A percentile compares a stretch with the other conserved stretches of the same genome.
phyloP scores from a whole-genome alignment of 2,113 vertebrate species.

The Calypte anna region DNA sequence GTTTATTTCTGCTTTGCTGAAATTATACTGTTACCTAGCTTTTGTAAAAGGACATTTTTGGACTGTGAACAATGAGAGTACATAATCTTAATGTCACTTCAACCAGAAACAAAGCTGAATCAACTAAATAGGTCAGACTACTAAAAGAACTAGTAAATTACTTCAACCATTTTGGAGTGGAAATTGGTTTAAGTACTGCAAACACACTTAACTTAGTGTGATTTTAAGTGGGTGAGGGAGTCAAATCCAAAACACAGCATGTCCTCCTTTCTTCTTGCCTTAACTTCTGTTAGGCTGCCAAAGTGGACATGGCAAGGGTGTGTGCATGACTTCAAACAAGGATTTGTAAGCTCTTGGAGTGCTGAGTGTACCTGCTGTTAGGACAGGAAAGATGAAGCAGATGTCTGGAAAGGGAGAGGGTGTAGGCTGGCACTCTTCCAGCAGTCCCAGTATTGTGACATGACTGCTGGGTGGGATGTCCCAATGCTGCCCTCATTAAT shows the following conservation, averaged over 20 bases:
- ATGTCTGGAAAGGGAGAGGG: not conserved
- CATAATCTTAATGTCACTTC: not conserved
- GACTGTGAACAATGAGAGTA: not conserved
- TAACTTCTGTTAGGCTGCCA: not conserved
- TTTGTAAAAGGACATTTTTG: not conserved
- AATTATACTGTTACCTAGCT: not conserved
- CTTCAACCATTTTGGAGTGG: not conserved
- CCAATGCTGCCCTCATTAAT: not conserved
- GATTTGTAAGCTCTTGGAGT: not conserved
- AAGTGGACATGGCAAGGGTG: not conserved
- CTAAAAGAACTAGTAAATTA: not conserved
- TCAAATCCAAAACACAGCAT: not conserved
- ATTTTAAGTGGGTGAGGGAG: not conserved
- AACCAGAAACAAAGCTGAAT: not conserved
- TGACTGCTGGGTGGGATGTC: not conserved
- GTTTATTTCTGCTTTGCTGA: not conserved
- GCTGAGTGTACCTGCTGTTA: not conserved
- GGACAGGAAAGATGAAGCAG: not conserved
- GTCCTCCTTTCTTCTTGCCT: not conserved
- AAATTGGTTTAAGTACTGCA: not conserved
- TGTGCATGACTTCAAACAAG: not conserved
- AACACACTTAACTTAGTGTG: not conserved
- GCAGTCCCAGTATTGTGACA: not conserved
- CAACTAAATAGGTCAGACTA: not conserved
- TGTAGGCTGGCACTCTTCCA: not conserved